These are phyloP conservation scores for Phocoena sinus DNA, from an alignment of 2,113 vertebrate species.

Conservation along the genomic window DNA sequence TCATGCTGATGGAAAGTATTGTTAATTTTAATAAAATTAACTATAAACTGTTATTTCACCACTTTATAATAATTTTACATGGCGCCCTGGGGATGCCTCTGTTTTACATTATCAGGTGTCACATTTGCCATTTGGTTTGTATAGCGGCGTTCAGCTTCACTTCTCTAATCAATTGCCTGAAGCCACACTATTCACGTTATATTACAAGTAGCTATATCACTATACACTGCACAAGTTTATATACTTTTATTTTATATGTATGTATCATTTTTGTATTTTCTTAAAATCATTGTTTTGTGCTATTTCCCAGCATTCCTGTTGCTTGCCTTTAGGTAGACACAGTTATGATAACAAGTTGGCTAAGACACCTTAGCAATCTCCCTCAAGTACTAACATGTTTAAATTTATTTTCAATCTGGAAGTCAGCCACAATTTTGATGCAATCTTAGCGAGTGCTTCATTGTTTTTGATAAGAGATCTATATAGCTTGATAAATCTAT, in stretches of 20 bases:
- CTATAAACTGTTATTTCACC: slow-evolving; percentile 77
- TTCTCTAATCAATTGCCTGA: slow-evolving; percentile 74
- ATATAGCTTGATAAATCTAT: slow-evolving; percentile 39
- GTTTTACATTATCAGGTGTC: slow-evolving; percentile 73
- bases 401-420: slow-evolving; percentile 68
- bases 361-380: not conserved
- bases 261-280: slow-evolving; percentile 74
- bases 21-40: slow-evolving; percentile 81
- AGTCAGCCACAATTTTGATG: slow-evolving; percentile 53
- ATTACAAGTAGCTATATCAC: slow-evolving; percentile 67
- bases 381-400: not conserved
- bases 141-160: slow-evolving; percentile 65
- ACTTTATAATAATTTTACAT: slow-evolving; percentile 79
- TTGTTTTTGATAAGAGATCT: slow-evolving; percentile 47
- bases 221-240: slow-evolving; percentile 64
- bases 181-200: slow-evolving; percentile 63
- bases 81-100: slow-evolving; percentile 75
- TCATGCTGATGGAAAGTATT: slow-evolving; percentile 73
- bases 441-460: not conserved
- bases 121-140: slow-evolving; percentile 62
- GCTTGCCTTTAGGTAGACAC: slow-evolving; percentile 72
- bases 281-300: slow-evolving; percentile 64
- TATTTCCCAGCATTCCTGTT: slow-evolving; percentile 62
- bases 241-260: slow-evolving; percentile 70
- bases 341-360: slow-evolving; percentile 44